Percentiles rank a stretch among this genome's conserved stretches.
phyloP scores from a whole-genome alignment of 2,888 invertebrate species.

The Lithodes maja region DNA sequence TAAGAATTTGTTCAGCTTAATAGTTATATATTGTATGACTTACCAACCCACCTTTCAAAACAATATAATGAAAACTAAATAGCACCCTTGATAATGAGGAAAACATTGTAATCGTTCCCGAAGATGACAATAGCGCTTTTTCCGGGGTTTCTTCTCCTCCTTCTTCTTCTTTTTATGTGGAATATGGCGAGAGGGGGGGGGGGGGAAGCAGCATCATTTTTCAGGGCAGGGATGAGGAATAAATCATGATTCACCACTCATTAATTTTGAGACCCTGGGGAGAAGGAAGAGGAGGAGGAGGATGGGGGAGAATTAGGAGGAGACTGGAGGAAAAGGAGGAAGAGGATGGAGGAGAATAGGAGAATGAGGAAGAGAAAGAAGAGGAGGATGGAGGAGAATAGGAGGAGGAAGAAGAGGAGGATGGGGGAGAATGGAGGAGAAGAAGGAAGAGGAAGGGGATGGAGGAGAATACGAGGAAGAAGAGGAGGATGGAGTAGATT shows the following conservation, averaged over 20 bases:
- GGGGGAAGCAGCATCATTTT: not conserved
- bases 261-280: not conserved
- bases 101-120: not conserved
- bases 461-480: not conserved
- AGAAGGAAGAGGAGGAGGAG: conserved; percentile 10
- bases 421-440: not conserved
- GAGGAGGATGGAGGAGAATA: not conserved
- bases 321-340: not conserved
- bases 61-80: no score
- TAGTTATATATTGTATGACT: no score
- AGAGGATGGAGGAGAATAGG: not conserved
- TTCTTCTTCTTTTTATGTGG: not conserved
- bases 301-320: not conserved
- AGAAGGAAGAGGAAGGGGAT: not conserved
- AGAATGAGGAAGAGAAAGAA: not conserved
- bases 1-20: no score
- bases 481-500: not conserved
- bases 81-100: not conserved
- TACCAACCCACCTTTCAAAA: no score
- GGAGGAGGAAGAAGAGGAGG: not conserved
- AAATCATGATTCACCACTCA: conserved; percentile 20
- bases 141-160: not conserved
- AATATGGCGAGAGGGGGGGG: not conserved
- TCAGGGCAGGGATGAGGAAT: conserved; percentile 4
- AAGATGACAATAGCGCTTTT: not conserved